Percentiles rank a stretch among this genome's conserved stretches.
These are phyloP conservation scores for Portunus trituberculatus DNA, from an alignment of 1,140 invertebrate species.

Conservation along the genomic window DNA sequence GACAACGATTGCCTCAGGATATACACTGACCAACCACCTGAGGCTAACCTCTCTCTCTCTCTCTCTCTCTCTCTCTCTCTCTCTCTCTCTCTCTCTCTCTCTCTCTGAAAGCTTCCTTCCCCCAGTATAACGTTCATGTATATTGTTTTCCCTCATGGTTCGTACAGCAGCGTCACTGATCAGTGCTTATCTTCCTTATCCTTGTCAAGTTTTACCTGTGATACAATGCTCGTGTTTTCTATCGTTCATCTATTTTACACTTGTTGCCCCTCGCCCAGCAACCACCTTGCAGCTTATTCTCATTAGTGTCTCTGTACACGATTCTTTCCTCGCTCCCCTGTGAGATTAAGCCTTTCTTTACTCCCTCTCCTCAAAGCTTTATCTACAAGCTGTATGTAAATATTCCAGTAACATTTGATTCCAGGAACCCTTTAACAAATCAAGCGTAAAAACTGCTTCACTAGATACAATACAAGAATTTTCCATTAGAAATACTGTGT, in stretches of 20 bases:
- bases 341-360: no score
- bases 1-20: no score
- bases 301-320: not conserved
- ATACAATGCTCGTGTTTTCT: not conserved
- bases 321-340: no score
- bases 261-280: not conserved
- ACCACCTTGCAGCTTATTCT: not conserved
- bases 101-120: not conserved
- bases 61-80: conserved; percentile 46
- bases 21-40: not conserved
- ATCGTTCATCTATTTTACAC: not conserved
- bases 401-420: no score
- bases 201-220: not conserved
- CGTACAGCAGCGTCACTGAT: not conserved
- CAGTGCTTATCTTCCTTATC: not conserved
- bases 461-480: no score
- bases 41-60: not conserved
- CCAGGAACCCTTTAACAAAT: no score
- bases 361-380: no score
- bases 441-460: no score
- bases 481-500: not conserved
- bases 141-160: not conserved
- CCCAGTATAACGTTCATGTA: no score
- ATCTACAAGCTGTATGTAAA: no score
- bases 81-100: conserved; percentile 29